A percentile compares a stretch with the other conserved stretches of the same genome.
phyloP scores from a whole-genome alignment of 2,797 vertebrate genomes.

The Amphiprion clarkii region DNA sequence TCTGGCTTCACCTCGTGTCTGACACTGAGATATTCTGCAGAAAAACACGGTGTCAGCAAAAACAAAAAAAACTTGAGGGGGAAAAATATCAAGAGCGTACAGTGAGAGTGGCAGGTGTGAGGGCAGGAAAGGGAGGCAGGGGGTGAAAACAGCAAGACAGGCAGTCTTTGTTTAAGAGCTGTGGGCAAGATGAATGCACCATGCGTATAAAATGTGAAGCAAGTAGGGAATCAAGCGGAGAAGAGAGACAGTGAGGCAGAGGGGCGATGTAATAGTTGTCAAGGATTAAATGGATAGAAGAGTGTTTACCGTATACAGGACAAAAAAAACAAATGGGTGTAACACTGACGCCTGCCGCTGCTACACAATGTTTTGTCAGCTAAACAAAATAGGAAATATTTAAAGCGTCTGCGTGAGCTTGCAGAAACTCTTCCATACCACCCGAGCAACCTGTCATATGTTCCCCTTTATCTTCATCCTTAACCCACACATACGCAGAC shows the following conservation, averaged over 20 bases:
- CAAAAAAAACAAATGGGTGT: constrained; percentile 66
- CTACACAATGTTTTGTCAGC: constrained; percentile 57
- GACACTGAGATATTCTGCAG: constrained; percentile 30
- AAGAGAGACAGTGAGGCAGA: constrained; percentile 23
- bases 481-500: constrained; percentile 24
- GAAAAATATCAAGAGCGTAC: constrained; percentile 59
- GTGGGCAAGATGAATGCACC: constrained; percentile 61
- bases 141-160: constrained; percentile 47
- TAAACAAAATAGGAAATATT: constrained; percentile 50
- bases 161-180: constrained; percentile 57
- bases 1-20: constrained; percentile 29
- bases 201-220: constrained; percentile 54
- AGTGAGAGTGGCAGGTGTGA: constrained; percentile 65
- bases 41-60: constrained; percentile 53
- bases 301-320: constrained; percentile 52
- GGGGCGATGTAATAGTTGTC: constrained; percentile 69
- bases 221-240: constrained; percentile 35
- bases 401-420: constrained; percentile 44
- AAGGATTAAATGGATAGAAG: constrained; percentile 67
- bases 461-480: constrained; percentile 53
- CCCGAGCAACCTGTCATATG: constrained; percentile 30
- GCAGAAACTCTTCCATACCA: constrained; percentile 7
- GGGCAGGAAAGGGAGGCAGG: constrained; percentile 21
- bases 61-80: constrained; percentile 12
- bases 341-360: constrained; percentile 37